Percentiles rank a stretch among this genome's conserved stretches.
phyloP scores from a whole-genome alignment of 2,113 vertebrate genomes.

The Spermophilus dauricus region DNA sequence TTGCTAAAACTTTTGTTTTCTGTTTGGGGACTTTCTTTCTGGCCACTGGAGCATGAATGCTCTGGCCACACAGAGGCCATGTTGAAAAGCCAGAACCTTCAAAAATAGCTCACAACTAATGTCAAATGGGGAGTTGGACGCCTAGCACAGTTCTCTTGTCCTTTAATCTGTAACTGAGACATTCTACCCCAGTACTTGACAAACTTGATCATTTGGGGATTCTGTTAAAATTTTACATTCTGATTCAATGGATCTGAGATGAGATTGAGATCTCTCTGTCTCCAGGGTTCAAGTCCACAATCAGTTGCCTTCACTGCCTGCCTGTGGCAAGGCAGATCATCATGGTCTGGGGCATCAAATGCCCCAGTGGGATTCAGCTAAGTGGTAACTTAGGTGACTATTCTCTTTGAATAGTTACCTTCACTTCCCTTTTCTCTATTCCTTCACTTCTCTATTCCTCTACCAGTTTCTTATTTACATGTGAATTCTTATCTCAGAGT shows the following conservation, averaged over 20 bases:
- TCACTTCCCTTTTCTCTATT: not conserved
- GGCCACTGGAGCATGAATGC: not conserved
- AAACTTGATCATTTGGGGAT: not conserved
- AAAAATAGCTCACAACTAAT: not conserved
- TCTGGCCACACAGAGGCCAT: not conserved
- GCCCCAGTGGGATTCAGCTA: not conserved
- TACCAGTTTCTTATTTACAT: conserved; percentile 12
- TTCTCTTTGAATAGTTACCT: not conserved
- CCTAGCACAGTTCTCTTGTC: not conserved
- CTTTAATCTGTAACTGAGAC: not conserved
- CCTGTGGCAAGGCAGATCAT: too few species aligned
- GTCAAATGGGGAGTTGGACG: not conserved
- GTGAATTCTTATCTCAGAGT: not conserved
- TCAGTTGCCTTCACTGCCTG: too few species aligned
- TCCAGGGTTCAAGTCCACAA: too few species aligned
- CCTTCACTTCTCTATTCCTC: not conserved
- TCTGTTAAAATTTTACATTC: not conserved
- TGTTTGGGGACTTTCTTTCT: not conserved
- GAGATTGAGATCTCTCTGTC: not conserved
- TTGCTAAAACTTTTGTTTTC: not conserved
- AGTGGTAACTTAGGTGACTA: not conserved
- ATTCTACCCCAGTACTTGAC: not conserved
- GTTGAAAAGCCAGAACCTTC: not conserved
- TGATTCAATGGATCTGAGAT: not conserved
- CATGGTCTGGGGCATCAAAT: too few species aligned